These are phyloP conservation scores for Lepilemur ruficaudatus DNA, from an alignment of 2,797 vertebrate species.

Conservation along the genomic window DNA sequence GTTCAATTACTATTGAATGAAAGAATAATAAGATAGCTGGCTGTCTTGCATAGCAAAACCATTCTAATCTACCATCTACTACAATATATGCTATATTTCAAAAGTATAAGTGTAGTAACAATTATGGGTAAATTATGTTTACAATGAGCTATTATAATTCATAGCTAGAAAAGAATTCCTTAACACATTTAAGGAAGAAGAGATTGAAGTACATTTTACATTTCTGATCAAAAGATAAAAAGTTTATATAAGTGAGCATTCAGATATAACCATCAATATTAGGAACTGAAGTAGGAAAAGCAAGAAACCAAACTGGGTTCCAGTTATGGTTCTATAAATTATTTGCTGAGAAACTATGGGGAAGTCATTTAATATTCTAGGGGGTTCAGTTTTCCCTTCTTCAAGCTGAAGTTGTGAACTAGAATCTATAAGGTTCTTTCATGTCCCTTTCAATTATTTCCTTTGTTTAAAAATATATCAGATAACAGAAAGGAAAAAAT, in stretches of 20 bases:
- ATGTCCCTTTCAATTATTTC: not conserved
- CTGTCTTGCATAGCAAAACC: not conserved
- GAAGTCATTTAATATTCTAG: not conserved
- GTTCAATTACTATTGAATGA: not conserved
- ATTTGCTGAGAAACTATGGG: not conserved
- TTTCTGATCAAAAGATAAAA: slow-evolving; percentile 5
- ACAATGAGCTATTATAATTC: not conserved
- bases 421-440: not conserved
- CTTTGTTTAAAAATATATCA: slow-evolving; percentile 30
- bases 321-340: not conserved
- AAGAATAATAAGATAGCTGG: not conserved
- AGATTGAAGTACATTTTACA: not conserved
- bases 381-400: not conserved
- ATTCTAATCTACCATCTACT: not conserved
- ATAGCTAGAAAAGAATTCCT: not conserved
- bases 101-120: not conserved
- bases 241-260: not conserved
- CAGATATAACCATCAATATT: not conserved
- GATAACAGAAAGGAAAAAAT: not conserved
- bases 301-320: not conserved
- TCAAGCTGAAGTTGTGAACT: not conserved
- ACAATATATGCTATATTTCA: not conserved
- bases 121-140: not conserved
- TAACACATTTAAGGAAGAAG: not conserved
- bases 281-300: not conserved